A percentile compares a stretch with the other conserved stretches of the same genome.
Evolutionary conservation across 2,113 vertebrate genomes (phyloP).

Genomic region (Apodemus sylvaticus): DNA sequence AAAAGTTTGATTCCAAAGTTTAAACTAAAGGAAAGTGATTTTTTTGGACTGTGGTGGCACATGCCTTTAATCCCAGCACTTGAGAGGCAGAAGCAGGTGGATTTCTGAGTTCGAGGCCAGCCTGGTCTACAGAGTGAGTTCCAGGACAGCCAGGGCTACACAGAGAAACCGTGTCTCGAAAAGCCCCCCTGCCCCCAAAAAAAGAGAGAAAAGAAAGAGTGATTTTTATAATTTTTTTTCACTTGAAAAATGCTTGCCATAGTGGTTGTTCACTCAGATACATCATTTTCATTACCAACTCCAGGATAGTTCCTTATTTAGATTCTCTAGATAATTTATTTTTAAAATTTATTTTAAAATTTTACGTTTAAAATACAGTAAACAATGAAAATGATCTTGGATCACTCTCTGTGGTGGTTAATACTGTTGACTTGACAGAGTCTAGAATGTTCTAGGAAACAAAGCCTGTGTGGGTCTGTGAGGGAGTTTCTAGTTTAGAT

Average conservation of each 20-base stretch:
- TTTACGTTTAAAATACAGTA: conserved; percentile 9
- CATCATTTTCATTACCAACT: background rate
- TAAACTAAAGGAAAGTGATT: background rate
- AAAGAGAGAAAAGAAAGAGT: too few relatives aligned
- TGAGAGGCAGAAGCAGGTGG: too few relatives aligned
- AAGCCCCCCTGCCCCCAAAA: too few relatives aligned
- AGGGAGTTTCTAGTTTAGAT: too few relatives aligned
- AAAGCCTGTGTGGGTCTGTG: background rate
- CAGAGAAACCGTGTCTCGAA: too few relatives aligned
- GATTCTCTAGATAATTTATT: background rate
- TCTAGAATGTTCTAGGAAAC: background rate
- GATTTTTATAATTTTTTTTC: background rate
- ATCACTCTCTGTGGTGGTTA: background rate
- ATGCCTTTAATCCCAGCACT: too few relatives aligned
- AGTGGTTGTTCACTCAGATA: background rate
- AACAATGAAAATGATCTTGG: background rate
- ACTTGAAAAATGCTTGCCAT: conserved; percentile 4
- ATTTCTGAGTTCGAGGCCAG: too few relatives aligned
- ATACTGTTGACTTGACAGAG: background rate
- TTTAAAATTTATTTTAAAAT: background rate
- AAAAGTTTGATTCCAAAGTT: background rate
- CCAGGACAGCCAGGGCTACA: too few relatives aligned
- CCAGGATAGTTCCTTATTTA: background rate
- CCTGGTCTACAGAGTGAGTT: too few relatives aligned
- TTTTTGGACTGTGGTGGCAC: too few relatives aligned